Base-by-base conservation (phyloP, 2,797 vertebrate species). In the Falco biarmicus region DNA sequence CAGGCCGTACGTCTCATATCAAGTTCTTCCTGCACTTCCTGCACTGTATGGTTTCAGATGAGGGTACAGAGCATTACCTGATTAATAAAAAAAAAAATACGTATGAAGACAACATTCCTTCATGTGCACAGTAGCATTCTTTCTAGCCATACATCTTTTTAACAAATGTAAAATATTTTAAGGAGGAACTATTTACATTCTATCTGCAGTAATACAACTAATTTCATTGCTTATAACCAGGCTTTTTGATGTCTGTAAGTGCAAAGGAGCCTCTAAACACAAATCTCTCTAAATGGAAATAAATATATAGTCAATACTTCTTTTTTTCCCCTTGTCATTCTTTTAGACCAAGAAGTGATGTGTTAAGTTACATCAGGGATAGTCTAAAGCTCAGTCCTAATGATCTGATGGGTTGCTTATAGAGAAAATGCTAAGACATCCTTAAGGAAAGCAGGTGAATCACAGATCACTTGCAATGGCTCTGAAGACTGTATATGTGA, bases 41-140 rank as follows among this genome's bases (percentile, higher is more conserved):
- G 25, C 63, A 48, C 41, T 60, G 9, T 53, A 24, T 68, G 86
- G 48, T 91, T 92, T 87, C 76, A 31, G 15, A 31, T 60, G 32
- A 68, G 65, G 91, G 41, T 82, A 79, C 70, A 93, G 63, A 86
- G 59, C 65, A 60, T 77, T 93, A 63, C 11, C 48, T 60, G 37
- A 82, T 70, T 66, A 81, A 87, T 89, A 34, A 65, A 79, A 63
- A 79, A 63, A 37, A 57, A 45, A 61, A 37, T 50, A 20, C 1
- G 0, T 80, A 48, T 78, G 64, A 86, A 61, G 32, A 71, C 32
- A 64, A 31, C 48, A n/a, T 90, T 88, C 43, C 59, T 93, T 85
- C 43, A 32, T 89, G 77, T 82, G 41, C 37, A 39, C 74, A 64
- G 25, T 34, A 79, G 32, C 51, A 20, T 90, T 91, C 69, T 93